Evolutionary conservation across 2,113 vertebrate genomes (phyloP).

Genomic region (Ageneiosus marmoratus): DNA sequence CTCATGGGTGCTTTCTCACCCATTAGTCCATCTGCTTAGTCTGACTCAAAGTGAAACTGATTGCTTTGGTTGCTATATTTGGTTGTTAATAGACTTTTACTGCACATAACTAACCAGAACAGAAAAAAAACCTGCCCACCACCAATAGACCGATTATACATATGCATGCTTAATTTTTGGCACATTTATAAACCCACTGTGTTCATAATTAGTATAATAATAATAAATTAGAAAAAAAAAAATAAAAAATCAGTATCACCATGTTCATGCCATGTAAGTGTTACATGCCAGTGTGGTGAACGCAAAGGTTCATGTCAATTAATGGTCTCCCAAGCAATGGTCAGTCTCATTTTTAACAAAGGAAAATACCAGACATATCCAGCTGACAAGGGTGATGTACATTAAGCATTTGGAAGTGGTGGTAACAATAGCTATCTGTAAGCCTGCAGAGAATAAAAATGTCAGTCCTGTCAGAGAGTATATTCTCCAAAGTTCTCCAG

Average conservation of each 20-base stretch:
- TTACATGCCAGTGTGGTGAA: not conserved
- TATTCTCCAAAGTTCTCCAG: constrained; percentile 70
- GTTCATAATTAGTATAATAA: too few relatives aligned
- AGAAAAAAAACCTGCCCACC: not conserved
- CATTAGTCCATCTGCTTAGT: not conserved
- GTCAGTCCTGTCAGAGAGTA: constrained; percentile 71
- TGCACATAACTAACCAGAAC: not conserved
- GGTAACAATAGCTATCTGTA: constrained; percentile 75
- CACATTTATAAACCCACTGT: too few relatives aligned
- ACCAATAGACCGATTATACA: too few relatives aligned
- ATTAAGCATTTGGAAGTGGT: constrained; percentile 68
- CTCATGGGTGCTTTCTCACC: not conserved
- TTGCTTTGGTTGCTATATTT: not conserved
- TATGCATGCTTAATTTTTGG: too few relatives aligned
- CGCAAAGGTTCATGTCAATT: constrained; percentile 43
- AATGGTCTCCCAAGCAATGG: constrained; percentile 44
- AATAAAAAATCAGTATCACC: too few relatives aligned
- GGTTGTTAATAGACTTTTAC: too few relatives aligned
- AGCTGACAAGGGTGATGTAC: constrained; percentile 65
- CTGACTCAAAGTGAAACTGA: not conserved
- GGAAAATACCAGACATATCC: constrained; percentile 66
- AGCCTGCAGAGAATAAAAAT: constrained; percentile 75
- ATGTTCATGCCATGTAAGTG: constrained; percentile 7
- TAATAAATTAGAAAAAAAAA: too few relatives aligned
- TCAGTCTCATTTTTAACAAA: constrained; percentile 61